A percentile compares a stretch with the other conserved stretches of the same genome.
Evolutionary conservation across 2,888 invertebrate genomes (phyloP).

Genomic region (Tipula confusa): DNA sequence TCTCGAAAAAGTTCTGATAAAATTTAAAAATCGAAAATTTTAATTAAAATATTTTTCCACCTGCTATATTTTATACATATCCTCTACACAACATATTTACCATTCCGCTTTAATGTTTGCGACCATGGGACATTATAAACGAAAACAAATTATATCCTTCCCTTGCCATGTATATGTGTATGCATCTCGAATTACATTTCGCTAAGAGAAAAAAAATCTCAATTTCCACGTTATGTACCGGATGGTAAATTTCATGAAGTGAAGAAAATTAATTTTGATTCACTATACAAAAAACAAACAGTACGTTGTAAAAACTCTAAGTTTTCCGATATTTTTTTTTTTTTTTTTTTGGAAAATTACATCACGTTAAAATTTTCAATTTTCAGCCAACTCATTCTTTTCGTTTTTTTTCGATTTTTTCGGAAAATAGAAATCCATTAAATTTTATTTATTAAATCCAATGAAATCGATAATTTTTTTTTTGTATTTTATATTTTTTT

Average conservation of each 20-base stretch:
- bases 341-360: not conserved
- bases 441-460: constrained; percentile 21
- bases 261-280: not conserved
- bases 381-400: constrained; percentile 15
- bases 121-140: too few species aligned
- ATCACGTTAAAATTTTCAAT: constrained; percentile 1
- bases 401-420: not conserved
- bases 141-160: not conserved
- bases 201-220: not conserved
- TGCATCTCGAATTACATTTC: not conserved
- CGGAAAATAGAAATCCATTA: not conserved
- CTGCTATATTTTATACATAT: too few species aligned
- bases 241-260: not conserved
- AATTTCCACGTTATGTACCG: not conserved
- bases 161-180: not conserved
- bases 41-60: too few species aligned
- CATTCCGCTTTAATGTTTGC: too few species aligned
- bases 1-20: too few species aligned
- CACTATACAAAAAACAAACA: not conserved
- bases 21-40: too few species aligned
- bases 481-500: not conserved
- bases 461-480: constrained; percentile 3
- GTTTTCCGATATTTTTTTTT: too few species aligned
- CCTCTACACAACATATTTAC: too few species aligned
- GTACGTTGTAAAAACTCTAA: not conserved